Evolutionary conservation across 2,797 vertebrate species (phyloP).

Genomic region (Choloepus didactylus): DNA sequence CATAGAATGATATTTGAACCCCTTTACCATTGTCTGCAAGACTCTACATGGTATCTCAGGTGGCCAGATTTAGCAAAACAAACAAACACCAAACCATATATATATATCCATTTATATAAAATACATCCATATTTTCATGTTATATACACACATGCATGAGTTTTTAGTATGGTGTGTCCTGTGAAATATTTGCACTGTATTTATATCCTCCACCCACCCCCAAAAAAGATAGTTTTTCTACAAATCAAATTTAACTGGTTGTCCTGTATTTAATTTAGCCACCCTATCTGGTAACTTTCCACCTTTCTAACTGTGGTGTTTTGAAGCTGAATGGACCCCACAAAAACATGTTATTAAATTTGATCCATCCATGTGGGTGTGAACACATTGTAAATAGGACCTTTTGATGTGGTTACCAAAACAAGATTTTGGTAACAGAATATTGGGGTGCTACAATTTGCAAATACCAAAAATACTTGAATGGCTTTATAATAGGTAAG

Average conservation of each 20-base stretch:
- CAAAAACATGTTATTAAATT: too few species aligned
- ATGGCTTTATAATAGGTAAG: too few species aligned
- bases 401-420: too few species aligned
- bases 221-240: not conserved
- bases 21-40: not conserved
- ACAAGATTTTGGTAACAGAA: too few species aligned
- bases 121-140: too few species aligned
- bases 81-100: not conserved
- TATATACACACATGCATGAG: not conserved
- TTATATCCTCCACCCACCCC: too few species aligned
- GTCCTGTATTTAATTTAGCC: not conserved
- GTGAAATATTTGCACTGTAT: not conserved
- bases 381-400: too few species aligned
- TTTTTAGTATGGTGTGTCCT: not conserved
- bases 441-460: too few species aligned
- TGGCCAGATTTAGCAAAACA: not conserved
- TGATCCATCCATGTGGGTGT: too few species aligned
- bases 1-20: not conserved
- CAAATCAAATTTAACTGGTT: not conserved
- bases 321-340: too few species aligned
- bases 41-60: not conserved
- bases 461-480: too few species aligned
- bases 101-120: not conserved
- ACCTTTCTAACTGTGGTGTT: not conserved
- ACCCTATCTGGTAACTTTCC: not conserved